Conservation (phyloP, 2,888 invertebrate species). For the Conchocele bisecta region DNA sequence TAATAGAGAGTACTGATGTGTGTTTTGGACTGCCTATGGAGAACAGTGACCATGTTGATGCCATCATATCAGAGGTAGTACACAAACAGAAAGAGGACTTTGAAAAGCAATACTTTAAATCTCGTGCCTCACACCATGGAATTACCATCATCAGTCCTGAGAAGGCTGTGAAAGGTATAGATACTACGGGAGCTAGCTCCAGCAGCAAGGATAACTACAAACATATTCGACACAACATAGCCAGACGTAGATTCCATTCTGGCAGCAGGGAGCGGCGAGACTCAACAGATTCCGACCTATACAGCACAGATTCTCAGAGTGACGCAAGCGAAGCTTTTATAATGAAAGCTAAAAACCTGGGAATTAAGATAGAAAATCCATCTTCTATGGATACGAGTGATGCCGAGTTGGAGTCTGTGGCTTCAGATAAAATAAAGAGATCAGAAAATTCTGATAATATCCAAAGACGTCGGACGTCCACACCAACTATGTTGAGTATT, state of each 20-base stretch:
- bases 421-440: background rate
- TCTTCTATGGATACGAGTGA: conserved; percentile 36
- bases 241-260: too few species aligned
- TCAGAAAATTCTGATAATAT: background rate
- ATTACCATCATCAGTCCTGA: conserved; percentile 37
- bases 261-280: too few species aligned
- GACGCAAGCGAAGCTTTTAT: conserved; percentile 42
- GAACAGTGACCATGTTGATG: background rate
- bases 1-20: too few species aligned
- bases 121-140: conserved; percentile 38
- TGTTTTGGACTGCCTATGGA: too few species aligned
- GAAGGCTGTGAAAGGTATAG: too few species aligned
- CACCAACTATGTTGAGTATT: too few species aligned
- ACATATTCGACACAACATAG: too few species aligned
- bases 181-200: too few species aligned
- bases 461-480: conserved; percentile 13
- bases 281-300: conserved; percentile 20
- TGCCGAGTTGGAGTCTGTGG: conserved; percentile 25
- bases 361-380: conserved; percentile 40
- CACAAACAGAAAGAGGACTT: conserved; percentile 34
- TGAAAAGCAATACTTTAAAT: conserved; percentile 40
- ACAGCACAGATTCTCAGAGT: conserved; percentile 30
- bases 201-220: too few species aligned
- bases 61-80: too few species aligned
- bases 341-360: conserved; percentile 33